A percentile compares a stretch with the other conserved stretches of the same genome.
Conservation (phyloP, 2,113 vertebrate species). For the Riparia riparia region DNA sequence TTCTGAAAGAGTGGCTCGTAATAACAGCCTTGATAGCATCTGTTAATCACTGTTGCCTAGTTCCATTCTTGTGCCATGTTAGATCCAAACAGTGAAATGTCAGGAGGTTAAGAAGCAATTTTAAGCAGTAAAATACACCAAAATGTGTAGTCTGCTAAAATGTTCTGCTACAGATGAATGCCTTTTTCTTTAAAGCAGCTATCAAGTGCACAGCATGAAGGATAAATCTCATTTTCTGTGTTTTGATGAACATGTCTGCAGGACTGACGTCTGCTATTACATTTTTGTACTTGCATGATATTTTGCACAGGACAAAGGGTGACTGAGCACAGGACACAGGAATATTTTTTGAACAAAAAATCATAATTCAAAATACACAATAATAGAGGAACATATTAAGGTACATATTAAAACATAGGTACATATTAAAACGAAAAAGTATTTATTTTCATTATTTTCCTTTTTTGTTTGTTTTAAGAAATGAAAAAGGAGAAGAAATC, state of each 20-base stretch:
- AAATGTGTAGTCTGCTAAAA: neutral
- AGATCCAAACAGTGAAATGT: neutral
- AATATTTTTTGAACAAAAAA: neutral
- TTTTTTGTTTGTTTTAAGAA: neutral
- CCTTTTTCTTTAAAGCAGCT: neutral
- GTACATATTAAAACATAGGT: neutral
- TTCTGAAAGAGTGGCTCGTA: neutral
- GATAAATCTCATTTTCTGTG: neutral
- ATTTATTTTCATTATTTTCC: neutral
- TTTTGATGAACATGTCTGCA: neutral
- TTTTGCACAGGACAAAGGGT: too few relatives aligned
- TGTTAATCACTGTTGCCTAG: neutral
- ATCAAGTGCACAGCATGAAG: neutral
- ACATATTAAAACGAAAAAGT: neutral
- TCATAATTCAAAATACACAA: neutral
- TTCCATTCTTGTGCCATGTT: neutral
- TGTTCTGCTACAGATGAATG: neutral
- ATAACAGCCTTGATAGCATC: neutral
- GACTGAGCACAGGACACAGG: neutral
- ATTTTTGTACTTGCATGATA: neutral
- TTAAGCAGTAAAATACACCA: constrained; percentile 17
- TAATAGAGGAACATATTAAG: neutral
- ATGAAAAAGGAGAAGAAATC: neutral
- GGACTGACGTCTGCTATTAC: neutral
- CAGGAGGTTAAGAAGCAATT: constrained; percentile 6